Base-by-base conservation (phyloP, 2,113 vertebrate genomes). In the Oncorhynchus nerka region DNA sequence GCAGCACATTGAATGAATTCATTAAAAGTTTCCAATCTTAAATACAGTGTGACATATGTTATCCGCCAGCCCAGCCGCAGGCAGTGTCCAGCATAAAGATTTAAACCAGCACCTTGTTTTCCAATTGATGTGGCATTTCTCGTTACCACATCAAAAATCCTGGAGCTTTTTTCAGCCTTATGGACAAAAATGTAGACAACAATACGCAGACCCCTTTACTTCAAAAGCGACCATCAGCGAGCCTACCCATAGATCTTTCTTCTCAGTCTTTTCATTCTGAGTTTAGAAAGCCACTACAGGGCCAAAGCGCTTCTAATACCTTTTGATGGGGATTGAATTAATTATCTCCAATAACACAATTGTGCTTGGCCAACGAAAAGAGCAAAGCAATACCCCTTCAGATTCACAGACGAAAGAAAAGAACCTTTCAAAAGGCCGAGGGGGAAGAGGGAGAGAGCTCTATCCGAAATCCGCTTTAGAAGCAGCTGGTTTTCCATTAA, bases 311-410 rank as follows among this genome's bases (percentile, higher is more conserved):
- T 95, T 93, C 95, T 96, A 94, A 96, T 94, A 94, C 97, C 95
- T 95, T 98, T 97, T 97, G 95, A 99, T 96, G 95, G 95, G 97
- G 96, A 97, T 97, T 96, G 95, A 97, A 98, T 99, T 97, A 93
- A 98, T 99, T 98, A 98, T 98, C 95, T 95, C 95, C 95, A 97
- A 97, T 96, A 98, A 97, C 95, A 95, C 95, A 94, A 97, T 97
- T 97, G 97, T 97, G 93, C 94, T 93, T 87, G 91, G 94, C 92
- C 95, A 93, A 96, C 94, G 94, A 99, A 99, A 99, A 98, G 97
- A 97, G 97, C 97, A 98, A 98, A 97, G 95, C 93, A 92, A 93
- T 88, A 91, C 94, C 93, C 94, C 90, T 94, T 92, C 91, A 95
- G 92, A 93, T 93, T 90, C 91, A 93, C 79, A 87, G 84, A 80